Base-by-base conservation (phyloP, 2,113 vertebrate species). In the Dissostichus mawsoni region DNA sequence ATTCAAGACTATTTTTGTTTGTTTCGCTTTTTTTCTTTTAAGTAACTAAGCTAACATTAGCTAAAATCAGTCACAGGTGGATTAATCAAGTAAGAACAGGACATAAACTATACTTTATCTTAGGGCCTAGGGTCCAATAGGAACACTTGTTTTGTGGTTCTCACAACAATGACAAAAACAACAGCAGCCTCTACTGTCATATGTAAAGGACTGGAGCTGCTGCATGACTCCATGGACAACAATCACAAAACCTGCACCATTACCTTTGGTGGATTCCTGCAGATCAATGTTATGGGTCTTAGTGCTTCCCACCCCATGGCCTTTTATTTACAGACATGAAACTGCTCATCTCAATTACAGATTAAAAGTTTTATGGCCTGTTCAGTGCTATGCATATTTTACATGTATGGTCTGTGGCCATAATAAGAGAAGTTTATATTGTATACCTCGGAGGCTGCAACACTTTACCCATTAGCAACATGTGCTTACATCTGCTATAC, bases 271-370 rank as follows among this genome's bases (percentile, higher is more conserved):
- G 33, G 41, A 11, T 70, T 48, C 18, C 20, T 56, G 41, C 57
- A 58, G 78, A 88, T 90, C 83, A 52, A 57, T 87, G 41, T 68
- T 8, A 64, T 78, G 73, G 62, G 3, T 57, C 47, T 63, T 72
- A 90, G 88, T 84, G 78, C 79, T 80, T 84, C 68, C 62, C 65
- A 70, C 48, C 36, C 11, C 13, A 4, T 12, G 12, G 66, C 69
- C 71, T 79, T 86, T 89, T 87, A 87, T 87, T 85, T 89, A 89
- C 81, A 90, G 85, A 48, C 56, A 45, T 41, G 45, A 59, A 80
- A 67, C 74, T 73, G 20, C 17, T 73, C 29, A 13, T 11, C 57
- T 76, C 50, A 75, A 45, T 82, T 69, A 77, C 64, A 59, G 57
- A 89, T 74, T 85, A 59, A 64, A 11, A 68, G 47, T 3, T 81